Evolutionary conservation across 2,888 invertebrate genomes (phyloP).

Genomic region (Alcis repandata): DNA sequence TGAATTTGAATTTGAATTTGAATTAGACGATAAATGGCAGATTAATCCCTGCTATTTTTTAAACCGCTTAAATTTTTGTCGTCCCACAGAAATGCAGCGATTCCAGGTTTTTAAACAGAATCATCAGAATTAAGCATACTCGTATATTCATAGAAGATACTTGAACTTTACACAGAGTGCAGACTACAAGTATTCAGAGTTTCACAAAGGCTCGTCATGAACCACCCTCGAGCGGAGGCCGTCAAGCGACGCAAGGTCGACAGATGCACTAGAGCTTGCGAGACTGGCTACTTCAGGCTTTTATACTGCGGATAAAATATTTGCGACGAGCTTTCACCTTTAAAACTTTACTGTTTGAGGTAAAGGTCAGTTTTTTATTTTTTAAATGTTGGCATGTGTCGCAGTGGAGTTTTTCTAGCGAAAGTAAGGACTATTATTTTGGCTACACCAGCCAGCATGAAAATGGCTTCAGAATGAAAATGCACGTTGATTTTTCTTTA

Average conservation of each 20-base stretch:
- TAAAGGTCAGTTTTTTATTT: background rate
- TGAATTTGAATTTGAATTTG: background rate
- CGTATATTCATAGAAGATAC: background rate
- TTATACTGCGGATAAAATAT: background rate
- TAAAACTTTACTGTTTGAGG: background rate
- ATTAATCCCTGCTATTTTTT: no score
- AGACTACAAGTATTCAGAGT: slow-evolving; percentile 7
- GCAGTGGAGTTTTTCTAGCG: no score
- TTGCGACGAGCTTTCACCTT: background rate
- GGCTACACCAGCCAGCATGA: no score
- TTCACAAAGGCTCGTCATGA: slow-evolving; percentile 24
- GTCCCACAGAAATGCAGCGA: no score
- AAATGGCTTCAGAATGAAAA: no score
- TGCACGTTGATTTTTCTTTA: no score
- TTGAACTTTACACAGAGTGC: background rate
- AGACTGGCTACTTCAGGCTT: background rate
- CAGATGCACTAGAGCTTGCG: slow-evolving; percentile 20
- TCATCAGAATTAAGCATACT: background rate
- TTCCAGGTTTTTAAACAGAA: background rate
- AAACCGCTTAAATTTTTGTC: no score
- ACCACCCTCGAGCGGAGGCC: slow-evolving; percentile 3
- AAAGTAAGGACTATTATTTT: no score
- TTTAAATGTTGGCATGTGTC: no score
- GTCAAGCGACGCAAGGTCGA: slow-evolving; percentile 33
- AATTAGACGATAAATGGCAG: no score